phyloP scores from a whole-genome alignment of 1,140 invertebrate species.

The Formica exsecta region DNA sequence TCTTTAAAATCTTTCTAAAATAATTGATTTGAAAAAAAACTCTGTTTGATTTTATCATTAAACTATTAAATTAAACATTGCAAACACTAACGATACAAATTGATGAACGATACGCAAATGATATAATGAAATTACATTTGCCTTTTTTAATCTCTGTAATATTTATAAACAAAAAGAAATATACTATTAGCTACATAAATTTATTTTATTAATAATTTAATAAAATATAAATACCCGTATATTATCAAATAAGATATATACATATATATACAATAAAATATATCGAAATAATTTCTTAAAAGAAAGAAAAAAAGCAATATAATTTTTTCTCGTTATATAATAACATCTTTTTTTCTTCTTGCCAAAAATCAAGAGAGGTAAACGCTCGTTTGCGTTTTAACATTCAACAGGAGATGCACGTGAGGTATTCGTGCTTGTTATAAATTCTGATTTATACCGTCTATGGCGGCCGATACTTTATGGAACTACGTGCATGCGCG shows the following conservation, averaged over 20 bases:
- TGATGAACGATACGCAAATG: background rate
- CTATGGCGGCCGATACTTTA: constrained; percentile 61
- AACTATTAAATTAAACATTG: background rate
- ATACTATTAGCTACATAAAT: background rate
- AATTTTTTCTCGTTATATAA: background rate
- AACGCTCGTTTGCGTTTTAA: constrained; percentile 16
- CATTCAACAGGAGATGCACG: constrained; percentile 55
- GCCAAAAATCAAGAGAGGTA: background rate
- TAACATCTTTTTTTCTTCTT: background rate
- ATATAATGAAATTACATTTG: background rate
- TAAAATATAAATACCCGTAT: too few relatives aligned
- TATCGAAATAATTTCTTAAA: background rate
- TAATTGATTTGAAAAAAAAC: background rate
- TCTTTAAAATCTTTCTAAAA: background rate
- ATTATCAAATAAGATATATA: background rate
- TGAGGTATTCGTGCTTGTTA: constrained; percentile 51
- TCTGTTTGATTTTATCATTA: background rate
- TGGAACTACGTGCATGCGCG: constrained; percentile 63
- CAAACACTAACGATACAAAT: background rate
- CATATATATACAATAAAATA: background rate
- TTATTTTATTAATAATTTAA: background rate
- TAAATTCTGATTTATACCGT: constrained; percentile 71
- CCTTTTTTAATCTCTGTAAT: constrained; percentile 2
- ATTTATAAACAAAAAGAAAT: background rate
- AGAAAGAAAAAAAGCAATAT: background rate